Evolutionary conservation across 2,797 vertebrate genomes (phyloP).

Genomic region (Podarcis siculus): DNA sequence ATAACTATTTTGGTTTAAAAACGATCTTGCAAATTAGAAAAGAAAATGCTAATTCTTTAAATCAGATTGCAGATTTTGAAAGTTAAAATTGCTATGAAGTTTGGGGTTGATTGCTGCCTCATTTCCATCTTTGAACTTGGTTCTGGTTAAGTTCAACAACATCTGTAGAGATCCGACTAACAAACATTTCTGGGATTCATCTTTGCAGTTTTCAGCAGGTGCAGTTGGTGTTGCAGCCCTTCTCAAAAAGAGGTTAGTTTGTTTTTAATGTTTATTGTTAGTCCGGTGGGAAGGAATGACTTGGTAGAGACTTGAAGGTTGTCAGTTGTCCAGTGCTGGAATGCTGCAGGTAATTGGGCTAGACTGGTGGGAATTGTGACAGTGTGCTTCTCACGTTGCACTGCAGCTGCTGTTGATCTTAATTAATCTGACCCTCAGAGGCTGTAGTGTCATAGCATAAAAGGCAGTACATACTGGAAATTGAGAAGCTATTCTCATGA

Average conservation of each 20-base stretch:
- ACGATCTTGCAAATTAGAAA: background rate
- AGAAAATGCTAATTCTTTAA: conserved; percentile 55
- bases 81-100: conserved; percentile 40
- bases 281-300: conserved; percentile 68
- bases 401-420: conserved; percentile 83
- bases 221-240: conserved; percentile 65
- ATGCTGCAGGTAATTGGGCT: conserved; percentile 85
- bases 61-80: conserved; percentile 53
- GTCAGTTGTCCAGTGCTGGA: conserved; percentile 76
- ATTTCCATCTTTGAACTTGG: conserved; percentile 71
- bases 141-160: conserved; percentile 71
- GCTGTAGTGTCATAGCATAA: conserved; percentile 73
- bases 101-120: conserved; percentile 58
- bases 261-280: conserved; percentile 63
- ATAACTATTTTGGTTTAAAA: background rate
- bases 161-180: conserved; percentile 74
- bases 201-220: conserved; percentile 69
- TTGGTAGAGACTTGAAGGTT: conserved; percentile 63
- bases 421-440: conserved; percentile 83
- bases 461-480: conserved; percentile 52
- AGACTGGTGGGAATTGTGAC: conserved; percentile 74
- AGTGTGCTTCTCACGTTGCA: conserved; percentile 79
- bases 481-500: conserved; percentile 48
- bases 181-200: conserved; percentile 70
- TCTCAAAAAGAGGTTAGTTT: conserved; percentile 69